These are phyloP conservation scores for Parascotia fuliginaria DNA, from an alignment of 2,888 invertebrate genomes.

Conservation along the genomic window DNA sequence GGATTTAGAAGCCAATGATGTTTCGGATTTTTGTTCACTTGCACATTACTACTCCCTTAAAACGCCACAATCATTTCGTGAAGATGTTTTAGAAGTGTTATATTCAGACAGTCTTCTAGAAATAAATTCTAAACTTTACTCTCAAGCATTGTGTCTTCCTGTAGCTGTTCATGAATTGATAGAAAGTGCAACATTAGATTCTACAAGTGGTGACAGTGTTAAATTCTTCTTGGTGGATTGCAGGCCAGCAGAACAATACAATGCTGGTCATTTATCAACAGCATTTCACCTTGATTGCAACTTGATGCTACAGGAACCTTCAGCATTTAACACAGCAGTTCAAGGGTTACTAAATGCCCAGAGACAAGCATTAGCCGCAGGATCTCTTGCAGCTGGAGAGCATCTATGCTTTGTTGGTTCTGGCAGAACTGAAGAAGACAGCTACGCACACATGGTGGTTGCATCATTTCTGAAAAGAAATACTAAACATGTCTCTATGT, in stretches of 20 bases:
- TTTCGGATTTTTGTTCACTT: conserved; percentile 97
- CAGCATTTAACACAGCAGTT: conserved; percentile 97
- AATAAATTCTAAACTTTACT: conserved; percentile 87
- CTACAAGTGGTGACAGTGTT: conserved; percentile 87
- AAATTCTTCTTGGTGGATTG: conserved; percentile 99
- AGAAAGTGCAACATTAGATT: conserved; percentile 91
- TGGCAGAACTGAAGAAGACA: conserved; percentile 96
- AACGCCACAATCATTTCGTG: conserved; percentile 96
- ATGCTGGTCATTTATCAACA: conserved; percentile 97
- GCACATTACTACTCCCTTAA: conserved; percentile 98
- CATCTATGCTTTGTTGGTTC: conserved; percentile 97
- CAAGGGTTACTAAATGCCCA: conserved; percentile 96
- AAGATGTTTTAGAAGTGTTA: conserved; percentile 90
- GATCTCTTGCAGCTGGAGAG: conserved; percentile 94
- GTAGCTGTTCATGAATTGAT: conserved; percentile 97
- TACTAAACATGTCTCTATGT: conserved; percentile 95
- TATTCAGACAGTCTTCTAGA: conserved; percentile 85
- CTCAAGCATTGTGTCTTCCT: conserved; percentile 96
- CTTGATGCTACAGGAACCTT: conserved; percentile 98
- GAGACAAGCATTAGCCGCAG: conserved; percentile 93
- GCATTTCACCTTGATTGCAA: conserved; percentile 99
- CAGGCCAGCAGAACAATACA: conserved; percentile 98
- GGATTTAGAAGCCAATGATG: conserved; percentile 96
- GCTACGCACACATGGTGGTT: conserved; percentile 99
- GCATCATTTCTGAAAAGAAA: conserved; percentile 98